These are phyloP conservation scores for Dendrocincla fuliginosa DNA, from an alignment of 2,797 vertebrate genomes.

Conservation along the genomic window DNA sequence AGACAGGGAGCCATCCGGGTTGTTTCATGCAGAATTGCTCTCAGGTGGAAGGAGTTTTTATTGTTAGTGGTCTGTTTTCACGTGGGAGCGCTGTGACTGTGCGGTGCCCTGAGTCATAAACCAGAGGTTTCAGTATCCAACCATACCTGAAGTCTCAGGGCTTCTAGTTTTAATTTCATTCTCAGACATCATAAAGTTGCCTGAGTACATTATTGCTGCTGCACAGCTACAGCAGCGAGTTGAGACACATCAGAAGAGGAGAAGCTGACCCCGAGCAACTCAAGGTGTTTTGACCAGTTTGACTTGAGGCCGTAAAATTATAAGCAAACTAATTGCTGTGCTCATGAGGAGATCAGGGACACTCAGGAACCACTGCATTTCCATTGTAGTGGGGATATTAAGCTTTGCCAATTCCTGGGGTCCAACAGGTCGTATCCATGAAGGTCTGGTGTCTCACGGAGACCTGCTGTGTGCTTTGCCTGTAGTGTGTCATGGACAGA, in stretches of 20 bases:
- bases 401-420: not conserved
- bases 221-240: not conserved
- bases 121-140: not conserved
- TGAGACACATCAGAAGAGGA: not conserved
- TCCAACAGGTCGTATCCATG: not conserved
- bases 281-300: not conserved
- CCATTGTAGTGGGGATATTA: not conserved
- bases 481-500: not conserved
- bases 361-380: not conserved
- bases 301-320: not conserved
- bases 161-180: not conserved
- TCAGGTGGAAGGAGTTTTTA: not conserved
- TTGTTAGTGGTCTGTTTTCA: conserved; percentile 7
- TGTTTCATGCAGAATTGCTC: not conserved
- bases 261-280: not conserved
- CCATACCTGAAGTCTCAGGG: not conserved
- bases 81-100: not conserved
- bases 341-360: not conserved
- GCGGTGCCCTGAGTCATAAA: not conserved
- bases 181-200: conserved; percentile 3
- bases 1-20: not conserved
- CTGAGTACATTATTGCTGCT: not conserved
- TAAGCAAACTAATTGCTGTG: not conserved
- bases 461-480: not conserved
- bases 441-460: not conserved